Evolutionary conservation across 2,113 vertebrate genomes (phyloP).

Genomic region (Callithrix jacchus): DNA sequence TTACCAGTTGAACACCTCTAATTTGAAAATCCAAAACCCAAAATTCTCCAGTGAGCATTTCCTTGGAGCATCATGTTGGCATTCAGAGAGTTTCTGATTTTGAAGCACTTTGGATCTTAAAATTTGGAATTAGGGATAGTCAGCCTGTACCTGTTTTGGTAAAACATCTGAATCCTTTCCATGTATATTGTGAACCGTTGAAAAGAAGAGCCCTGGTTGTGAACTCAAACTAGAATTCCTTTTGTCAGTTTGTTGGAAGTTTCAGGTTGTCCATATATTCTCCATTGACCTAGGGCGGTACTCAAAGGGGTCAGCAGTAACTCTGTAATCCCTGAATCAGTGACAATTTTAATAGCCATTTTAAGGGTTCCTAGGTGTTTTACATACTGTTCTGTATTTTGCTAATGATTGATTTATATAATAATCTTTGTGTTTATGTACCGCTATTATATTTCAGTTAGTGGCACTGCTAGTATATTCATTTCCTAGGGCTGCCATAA

Average conservation of each 20-base stretch:
- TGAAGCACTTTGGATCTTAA: background rate
- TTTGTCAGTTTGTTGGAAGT: background rate
- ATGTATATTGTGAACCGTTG: background rate
- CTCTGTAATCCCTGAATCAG: background rate
- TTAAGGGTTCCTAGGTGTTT: background rate
- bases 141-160: background rate
- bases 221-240: constrained; percentile 7
- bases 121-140: background rate
- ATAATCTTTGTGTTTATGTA: background rate
- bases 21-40: background rate
- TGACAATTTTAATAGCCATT: background rate
- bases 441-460: background rate
- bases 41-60: background rate
- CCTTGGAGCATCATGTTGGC: background rate
- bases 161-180: background rate
- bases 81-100: background rate
- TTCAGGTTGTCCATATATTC: background rate
- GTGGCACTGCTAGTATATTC: background rate
- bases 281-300: background rate
- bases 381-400: background rate
- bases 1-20: background rate
- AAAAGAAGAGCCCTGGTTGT: background rate
- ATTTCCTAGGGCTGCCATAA: background rate
- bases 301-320: background rate
- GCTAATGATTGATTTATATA: background rate